Percentiles rank a stretch among this genome's conserved stretches.
Evolutionary conservation across 2,888 invertebrate species (phyloP).

Genomic region (Synergus japonicus): DNA sequence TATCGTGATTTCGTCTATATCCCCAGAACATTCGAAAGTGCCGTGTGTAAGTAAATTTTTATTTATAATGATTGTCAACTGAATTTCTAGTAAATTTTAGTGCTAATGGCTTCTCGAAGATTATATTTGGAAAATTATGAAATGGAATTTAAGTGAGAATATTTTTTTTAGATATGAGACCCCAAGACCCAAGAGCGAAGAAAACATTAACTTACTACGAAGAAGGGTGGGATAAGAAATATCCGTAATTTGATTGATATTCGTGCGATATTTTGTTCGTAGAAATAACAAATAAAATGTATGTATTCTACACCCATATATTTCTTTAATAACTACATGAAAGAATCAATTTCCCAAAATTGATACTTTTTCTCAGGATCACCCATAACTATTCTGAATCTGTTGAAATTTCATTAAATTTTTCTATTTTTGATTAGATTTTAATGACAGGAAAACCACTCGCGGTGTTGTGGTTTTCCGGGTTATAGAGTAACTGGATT

Average conservation of each 20-base stretch:
- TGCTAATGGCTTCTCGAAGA: not conserved
- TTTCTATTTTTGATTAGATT: too few relatives aligned
- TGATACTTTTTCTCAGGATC: not conserved
- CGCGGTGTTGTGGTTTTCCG: too few relatives aligned
- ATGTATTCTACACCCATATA: not conserved
- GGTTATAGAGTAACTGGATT: too few relatives aligned
- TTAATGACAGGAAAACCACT: too few relatives aligned
- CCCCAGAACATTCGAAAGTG: not conserved
- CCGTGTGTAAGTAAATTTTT: conserved; percentile 20
- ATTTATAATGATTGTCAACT: not conserved
- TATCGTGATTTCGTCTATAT: not conserved
- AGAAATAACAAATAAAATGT: conserved; percentile 25
- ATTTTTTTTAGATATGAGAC: conserved; percentile 61
- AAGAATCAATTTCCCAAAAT: too few relatives aligned
- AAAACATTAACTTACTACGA: conserved; percentile 31
- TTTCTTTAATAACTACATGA: not conserved
- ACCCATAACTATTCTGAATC: too few relatives aligned
- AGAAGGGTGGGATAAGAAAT: conserved; percentile 34
- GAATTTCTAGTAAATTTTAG: not conserved
- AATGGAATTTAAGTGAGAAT: not conserved
- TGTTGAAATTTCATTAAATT: too few relatives aligned
- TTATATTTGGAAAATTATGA: not conserved
- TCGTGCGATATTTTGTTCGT: not conserved
- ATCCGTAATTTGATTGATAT: not conserved
- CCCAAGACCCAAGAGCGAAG: conserved; percentile 59